phyloP scores from a whole-genome alignment of 2,113 vertebrate genomes.

The Hyperopisus bebe region DNA sequence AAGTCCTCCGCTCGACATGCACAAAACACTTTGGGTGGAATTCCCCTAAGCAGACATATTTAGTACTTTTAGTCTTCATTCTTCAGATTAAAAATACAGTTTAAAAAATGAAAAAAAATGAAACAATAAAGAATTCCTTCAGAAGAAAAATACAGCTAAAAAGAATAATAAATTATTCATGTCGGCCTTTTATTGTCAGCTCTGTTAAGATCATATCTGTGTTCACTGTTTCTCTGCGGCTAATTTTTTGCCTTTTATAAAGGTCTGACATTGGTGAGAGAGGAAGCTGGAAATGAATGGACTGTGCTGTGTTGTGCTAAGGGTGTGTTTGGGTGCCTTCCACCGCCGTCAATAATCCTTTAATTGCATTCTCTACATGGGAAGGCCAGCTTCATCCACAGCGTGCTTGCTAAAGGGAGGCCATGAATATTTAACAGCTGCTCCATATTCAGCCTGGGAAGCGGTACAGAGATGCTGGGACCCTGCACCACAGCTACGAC shows the following conservation, averaged over 20 bases:
- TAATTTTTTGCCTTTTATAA: neutral
- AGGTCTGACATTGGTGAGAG: neutral
- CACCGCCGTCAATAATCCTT: neutral
- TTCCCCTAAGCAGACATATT: neutral
- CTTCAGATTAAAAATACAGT: neutral
- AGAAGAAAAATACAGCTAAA: neutral
- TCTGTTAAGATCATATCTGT: neutral
- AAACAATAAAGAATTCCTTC: neutral
- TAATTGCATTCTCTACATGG: neutral
- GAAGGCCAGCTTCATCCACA: neutral
- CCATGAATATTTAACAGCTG: neutral
- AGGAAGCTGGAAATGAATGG: neutral
- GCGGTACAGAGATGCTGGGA: neutral
- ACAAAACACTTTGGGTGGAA: neutral
- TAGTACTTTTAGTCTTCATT: neutral
- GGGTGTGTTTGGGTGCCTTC: neutral
- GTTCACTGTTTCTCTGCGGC: neutral
- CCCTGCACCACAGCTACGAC: neutral
- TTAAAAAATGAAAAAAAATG: neutral
- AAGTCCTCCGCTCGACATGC: neutral
- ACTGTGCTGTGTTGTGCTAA: neutral
- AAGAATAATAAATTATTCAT: slow-evolving; percentile 7
- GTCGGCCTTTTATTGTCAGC: neutral
- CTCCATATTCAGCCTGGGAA: neutral
- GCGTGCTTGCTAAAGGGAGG: neutral